phyloP scores from a whole-genome alignment of 2,888 invertebrate genomes.

The Gortyna flavago region DNA sequence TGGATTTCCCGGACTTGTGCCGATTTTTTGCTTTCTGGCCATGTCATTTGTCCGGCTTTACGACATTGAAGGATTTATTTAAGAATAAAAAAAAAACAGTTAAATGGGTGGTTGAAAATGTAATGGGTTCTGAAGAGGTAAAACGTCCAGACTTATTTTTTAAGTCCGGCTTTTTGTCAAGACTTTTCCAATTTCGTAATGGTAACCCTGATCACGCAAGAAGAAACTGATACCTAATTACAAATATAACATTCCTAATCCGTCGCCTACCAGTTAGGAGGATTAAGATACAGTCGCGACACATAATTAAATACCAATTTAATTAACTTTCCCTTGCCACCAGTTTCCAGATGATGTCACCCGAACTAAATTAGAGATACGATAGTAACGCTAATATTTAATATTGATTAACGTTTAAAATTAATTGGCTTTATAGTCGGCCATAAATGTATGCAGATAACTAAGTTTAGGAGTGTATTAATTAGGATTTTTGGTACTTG shows the following conservation, averaged over 20 bases:
- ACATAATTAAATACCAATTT: slow-evolving; percentile 73
- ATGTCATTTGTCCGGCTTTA: no score
- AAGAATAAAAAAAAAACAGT: no score
- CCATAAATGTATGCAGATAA: slow-evolving; percentile 54
- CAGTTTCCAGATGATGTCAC: slow-evolving; percentile 79
- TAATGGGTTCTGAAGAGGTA: no score
- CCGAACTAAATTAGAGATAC: slow-evolving; percentile 51
- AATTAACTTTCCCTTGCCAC: slow-evolving; percentile 84
- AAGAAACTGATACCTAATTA: slow-evolving; percentile 34
- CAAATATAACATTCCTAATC: slow-evolving; percentile 58
- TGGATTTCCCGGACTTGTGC: no score
- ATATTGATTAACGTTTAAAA: slow-evolving; percentile 60
- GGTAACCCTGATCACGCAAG: not conserved
- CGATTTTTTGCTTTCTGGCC: no score
- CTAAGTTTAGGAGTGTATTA: slow-evolving; percentile 35
- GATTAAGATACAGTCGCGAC: slow-evolving; percentile 66
- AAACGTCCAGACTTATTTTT: not conserved
- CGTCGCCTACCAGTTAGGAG: slow-evolving; percentile 53
- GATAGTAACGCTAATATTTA: slow-evolving; percentile 53
- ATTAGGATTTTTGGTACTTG: slow-evolving; percentile 33
- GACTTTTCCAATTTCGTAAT: not conserved
- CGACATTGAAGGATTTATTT: no score
- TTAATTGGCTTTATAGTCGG: slow-evolving; percentile 62
- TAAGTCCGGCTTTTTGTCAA: not conserved
- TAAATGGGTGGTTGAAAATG: no score